A percentile compares a stretch with the other conserved stretches of the same genome.
phyloP scores from a whole-genome alignment of 2,797 vertebrate genomes.

The Numenius phaeopus region DNA sequence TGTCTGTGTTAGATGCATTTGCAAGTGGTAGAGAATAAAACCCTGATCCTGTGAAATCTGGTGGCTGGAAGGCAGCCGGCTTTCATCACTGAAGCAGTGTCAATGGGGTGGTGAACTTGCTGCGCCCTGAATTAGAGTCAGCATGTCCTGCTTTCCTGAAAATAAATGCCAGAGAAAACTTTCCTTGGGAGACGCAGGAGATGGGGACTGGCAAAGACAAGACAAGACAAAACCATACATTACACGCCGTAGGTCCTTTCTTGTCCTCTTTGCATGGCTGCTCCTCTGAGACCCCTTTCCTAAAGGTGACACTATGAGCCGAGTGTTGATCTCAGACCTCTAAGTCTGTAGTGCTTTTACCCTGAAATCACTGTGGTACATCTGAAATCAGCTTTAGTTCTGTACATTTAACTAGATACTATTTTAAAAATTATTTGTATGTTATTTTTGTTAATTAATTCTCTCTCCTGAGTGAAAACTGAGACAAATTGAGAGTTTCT shows the following conservation, averaged over 20 bases:
- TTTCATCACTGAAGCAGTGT: neutral
- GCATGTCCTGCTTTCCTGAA: neutral
- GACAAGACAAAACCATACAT: neutral
- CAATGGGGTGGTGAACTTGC: neutral
- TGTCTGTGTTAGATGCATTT: neutral
- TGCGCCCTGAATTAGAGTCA: neutral
- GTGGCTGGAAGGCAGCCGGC: neutral
- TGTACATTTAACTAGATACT: neutral
- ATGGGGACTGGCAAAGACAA: neutral
- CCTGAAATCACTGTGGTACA: neutral
- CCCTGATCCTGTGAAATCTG: neutral
- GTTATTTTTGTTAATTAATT: neutral
- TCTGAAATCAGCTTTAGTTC: neutral
- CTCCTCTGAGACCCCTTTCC: neutral
- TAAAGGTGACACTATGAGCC: neutral
- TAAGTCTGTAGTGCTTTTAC: neutral
- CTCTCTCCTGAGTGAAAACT: neutral
- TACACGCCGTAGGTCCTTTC: rapidly evolving
- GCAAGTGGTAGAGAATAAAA: neutral
- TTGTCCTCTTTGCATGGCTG: neutral
- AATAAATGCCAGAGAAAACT: neutral
- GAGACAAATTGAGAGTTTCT: neutral
- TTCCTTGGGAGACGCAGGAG: neutral
- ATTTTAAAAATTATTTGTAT: rapidly evolving
- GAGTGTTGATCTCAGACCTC: neutral